Evolutionary conservation across 1,140 invertebrate species (phyloP).

Genomic region (Phocides pigmalion): DNA sequence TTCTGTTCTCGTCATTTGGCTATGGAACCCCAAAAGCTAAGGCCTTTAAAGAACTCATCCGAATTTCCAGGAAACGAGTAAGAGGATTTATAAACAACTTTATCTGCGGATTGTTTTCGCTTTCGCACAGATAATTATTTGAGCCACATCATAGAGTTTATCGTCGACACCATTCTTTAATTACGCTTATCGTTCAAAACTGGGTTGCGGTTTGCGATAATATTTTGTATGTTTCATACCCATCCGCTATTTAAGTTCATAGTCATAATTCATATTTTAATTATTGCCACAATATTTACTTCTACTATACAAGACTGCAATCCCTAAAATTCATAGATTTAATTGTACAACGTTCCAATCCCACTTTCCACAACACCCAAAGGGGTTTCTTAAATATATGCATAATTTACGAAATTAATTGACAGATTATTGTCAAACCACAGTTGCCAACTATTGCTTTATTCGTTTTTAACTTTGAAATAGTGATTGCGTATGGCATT

Average conservation of each 20-base stretch:
- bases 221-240: conserved; percentile 14
- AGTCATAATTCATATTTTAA: conserved; percentile 7
- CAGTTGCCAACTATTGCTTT: no score
- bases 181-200: conserved; percentile 57
- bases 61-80: conserved; percentile 38
- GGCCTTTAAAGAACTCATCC: conserved; percentile 11
- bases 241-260: conserved; percentile 11
- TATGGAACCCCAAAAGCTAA: not conserved
- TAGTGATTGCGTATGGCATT: no score
- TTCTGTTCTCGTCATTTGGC: no score
- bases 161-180: conserved; percentile 67
- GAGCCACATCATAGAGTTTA: conserved; percentile 51
- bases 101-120: conserved; percentile 51
- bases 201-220: conserved; percentile 50
- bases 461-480: no score
- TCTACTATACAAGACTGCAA: no score
- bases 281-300: no score
- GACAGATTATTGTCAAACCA: no score
- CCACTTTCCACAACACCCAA: no score
- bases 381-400: no score
- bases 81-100: conserved; percentile 43
- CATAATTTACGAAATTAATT: no score
- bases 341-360: no score
- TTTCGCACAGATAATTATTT: conserved; percentile 56
- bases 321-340: no score